phyloP scores from a whole-genome alignment of 2,888 invertebrate species.

The Drosophila hamatofila region DNA sequence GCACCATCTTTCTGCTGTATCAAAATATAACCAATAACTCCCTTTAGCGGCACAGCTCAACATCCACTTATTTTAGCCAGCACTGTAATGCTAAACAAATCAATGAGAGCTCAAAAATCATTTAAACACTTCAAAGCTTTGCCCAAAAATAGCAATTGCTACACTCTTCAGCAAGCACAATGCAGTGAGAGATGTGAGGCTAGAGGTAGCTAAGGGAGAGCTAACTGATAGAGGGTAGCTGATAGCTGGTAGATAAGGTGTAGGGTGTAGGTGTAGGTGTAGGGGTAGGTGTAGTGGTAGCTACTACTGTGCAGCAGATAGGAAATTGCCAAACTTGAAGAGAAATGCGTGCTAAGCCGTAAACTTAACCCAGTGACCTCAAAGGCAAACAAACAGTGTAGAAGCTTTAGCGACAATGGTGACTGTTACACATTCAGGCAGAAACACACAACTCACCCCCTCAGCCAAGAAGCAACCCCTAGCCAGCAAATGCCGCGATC shows the following conservation, averaged over 20 bases:
- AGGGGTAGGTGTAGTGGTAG: not conserved
- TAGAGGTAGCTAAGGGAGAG: too few relatives aligned
- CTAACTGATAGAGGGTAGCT: not conserved
- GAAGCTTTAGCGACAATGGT: conserved; percentile 51
- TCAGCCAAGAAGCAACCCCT: not conserved
- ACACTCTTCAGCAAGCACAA: conserved; percentile 1
- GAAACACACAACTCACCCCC: not conserved
- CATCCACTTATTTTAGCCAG: not conserved
- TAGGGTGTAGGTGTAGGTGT: not conserved
- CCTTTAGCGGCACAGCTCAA: too few relatives aligned
- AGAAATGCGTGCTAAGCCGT: conserved; percentile 64
- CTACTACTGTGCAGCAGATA: not conserved
- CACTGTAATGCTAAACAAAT: not conserved
- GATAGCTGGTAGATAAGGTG: not conserved
- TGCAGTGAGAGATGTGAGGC: conserved; percentile 4
- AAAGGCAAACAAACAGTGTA: conserved; percentile 44
- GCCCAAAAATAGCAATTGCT: not conserved
- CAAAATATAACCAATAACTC: too few relatives aligned
- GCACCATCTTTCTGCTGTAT: too few relatives aligned
- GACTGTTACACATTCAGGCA: conserved; percentile 37
- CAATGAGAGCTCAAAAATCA: not conserved
- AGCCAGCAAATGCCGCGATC: conserved; percentile 22
- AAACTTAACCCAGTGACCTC: conserved; percentile 75
- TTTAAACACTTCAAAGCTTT: too few relatives aligned
- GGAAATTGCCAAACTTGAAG: conserved; percentile 38